These are phyloP conservation scores for Myoxocephalus aenaeus DNA, from an alignment of 2,797 vertebrate genomes.

Conservation along the genomic window DNA sequence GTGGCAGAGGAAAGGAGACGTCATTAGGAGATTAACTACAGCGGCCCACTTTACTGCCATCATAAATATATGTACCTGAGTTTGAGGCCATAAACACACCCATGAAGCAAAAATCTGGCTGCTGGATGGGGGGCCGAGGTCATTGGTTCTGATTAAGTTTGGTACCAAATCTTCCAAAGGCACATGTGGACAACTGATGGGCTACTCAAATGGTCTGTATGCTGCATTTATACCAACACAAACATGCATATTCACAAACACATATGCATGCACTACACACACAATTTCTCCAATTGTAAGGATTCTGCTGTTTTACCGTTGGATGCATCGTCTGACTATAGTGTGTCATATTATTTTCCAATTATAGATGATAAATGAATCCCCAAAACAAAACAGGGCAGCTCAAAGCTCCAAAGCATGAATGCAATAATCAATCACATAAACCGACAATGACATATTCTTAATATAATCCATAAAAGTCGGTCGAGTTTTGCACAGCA, in stretches of 20 bases:
- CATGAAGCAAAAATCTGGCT: conserved; percentile 30
- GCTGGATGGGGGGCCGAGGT: conserved; percentile 21
- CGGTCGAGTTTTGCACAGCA: conserved; percentile 42
- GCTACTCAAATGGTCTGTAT: conserved; percentile 10
- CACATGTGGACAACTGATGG: conserved; percentile 15
- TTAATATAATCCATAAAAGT: conserved; percentile 45
- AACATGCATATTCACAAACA: background rate
- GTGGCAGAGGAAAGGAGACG: conserved; percentile 67
- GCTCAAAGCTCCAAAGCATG: conserved; percentile 18
- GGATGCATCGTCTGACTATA: conserved; percentile 7
- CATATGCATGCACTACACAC: conserved; percentile 3
- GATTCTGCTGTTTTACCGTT: conserved; percentile 8
- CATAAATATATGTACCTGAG: conserved; percentile 75
- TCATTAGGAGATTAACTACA: conserved; percentile 75
- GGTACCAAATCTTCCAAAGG: conserved; percentile 40
- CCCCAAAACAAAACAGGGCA: conserved; percentile 32
- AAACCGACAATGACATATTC: conserved; percentile 34
- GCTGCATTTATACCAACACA: conserved; percentile 15
- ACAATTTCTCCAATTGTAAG: conserved; percentile 16
- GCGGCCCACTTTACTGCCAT: conserved; percentile 70
- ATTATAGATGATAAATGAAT: conserved; percentile 55
- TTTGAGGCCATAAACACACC: conserved; percentile 59
- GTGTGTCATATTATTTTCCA: conserved; percentile 39
- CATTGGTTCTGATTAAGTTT: conserved; percentile 66
- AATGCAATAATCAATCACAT: conserved; percentile 33